Evolutionary conservation across 2,888 invertebrate species (phyloP), one percentile per base, ranked within the genome.

Genomic region (Parasteatoda lunata): DNA sequence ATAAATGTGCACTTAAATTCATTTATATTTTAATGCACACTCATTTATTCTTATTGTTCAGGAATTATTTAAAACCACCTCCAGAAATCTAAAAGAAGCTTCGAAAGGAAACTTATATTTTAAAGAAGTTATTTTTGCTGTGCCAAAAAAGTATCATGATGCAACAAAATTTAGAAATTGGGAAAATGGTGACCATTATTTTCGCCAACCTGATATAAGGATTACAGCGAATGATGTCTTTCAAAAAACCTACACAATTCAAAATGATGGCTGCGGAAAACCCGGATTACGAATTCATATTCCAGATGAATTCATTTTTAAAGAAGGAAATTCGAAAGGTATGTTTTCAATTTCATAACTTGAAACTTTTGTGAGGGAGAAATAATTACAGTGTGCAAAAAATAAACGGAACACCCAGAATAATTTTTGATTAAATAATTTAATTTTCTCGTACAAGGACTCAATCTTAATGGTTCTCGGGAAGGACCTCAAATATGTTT

Each of bases 251-350:
- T 83, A 83, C 45, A 75, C 82, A 0, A 11, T 83, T 5, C 87
- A 88, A 48, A 66, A 83, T 52, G 45, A 52, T 4, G 87, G 83
- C 11, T 88, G 87, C n/a, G 83, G 83, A 13, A 71, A 59, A 54
- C 78, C 68, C n/a, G 87, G 87, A 3, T 75, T 82, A 2, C 15
- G 78, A 64, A 88, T 88, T 45, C 68, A 88, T 9, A 11, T 88
- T 4, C 87, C 87, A 11, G 52, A 52, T 8, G 54, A 75, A 6
- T 83, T 82, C 15, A 52, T 88, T 7, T 54, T 51, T 30, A 65
- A 30, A 48, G n/a, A 51, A 49, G 15, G 11, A n/a, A 51, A 48
- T 65, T 7, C 64, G 51, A 68, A 77, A 71, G 77, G 83, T 83
- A 47, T 15, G 71, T 48, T 54, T 9, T 68, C 15, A 6, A n/a